A percentile compares a stretch with the other conserved stretches of the same genome.
These are phyloP conservation scores for Calycopis cecrops DNA, from an alignment of 1,140 invertebrate genomes.

Conservation along the genomic window DNA sequence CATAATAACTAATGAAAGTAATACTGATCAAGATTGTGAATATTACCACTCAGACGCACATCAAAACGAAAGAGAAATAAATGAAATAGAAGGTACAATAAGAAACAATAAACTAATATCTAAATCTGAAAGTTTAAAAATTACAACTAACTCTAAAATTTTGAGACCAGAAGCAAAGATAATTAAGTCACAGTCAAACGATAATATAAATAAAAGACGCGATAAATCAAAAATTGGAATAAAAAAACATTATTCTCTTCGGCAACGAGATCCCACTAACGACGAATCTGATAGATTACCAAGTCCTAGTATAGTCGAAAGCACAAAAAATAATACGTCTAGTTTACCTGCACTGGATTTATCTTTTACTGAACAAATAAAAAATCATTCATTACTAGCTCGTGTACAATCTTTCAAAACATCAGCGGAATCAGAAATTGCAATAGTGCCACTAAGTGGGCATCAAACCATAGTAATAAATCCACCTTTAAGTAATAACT, in stretches of 20 bases:
- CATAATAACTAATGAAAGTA: slow-evolving; percentile 63
- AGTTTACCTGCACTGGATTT: slow-evolving; percentile 24
- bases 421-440: slow-evolving; percentile 59
- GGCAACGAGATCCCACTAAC: slow-evolving; percentile 65
- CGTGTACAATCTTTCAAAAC: slow-evolving; percentile 67
- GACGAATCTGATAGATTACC: slow-evolving; percentile 49
- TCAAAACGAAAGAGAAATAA: slow-evolving; percentile 70
- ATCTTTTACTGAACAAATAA: slow-evolving; percentile 42
- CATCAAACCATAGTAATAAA: slow-evolving; percentile 73
- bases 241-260: slow-evolving; percentile 70
- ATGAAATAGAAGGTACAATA: slow-evolving; percentile 70
- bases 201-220: slow-evolving; percentile 47
- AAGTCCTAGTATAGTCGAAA: slow-evolving; percentile 52
- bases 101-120: slow-evolving; percentile 65
- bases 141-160: slow-evolving; percentile 35
- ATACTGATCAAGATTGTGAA: slow-evolving; percentile 49
- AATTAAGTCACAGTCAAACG: slow-evolving; percentile 56
- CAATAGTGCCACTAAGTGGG: slow-evolving; percentile 69
- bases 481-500: slow-evolving; percentile 51
- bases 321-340: slow-evolving; percentile 30
- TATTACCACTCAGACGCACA: slow-evolving; percentile 54
- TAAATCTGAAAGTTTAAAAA: slow-evolving; percentile 61
- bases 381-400: slow-evolving; percentile 51
- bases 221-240: slow-evolving; percentile 49
- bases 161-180: slow-evolving; percentile 45